Conservation (phyloP, 2,797 vertebrate genomes). For the Melanotaenia maccullochi region DNA sequence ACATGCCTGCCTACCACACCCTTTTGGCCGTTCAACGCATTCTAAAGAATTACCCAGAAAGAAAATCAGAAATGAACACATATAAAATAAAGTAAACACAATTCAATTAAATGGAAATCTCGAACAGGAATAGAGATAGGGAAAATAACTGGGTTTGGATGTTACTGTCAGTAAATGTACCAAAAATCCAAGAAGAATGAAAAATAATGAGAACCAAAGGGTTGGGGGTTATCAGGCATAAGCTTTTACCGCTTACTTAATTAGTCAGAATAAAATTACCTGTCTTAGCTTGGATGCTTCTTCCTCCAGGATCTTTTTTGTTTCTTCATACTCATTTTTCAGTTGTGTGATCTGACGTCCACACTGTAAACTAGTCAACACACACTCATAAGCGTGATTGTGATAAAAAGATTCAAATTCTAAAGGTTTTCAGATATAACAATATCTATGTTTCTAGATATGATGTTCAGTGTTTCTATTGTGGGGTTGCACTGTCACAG, state of each 20-base stretch:
- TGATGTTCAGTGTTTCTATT: background rate
- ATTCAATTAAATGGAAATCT: background rate
- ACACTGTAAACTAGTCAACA: slow-evolving; percentile 91
- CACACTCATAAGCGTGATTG: background rate
- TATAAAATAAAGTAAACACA: background rate
- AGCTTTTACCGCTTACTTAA: background rate
- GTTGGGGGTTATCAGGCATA: background rate
- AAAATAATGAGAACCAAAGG: background rate
- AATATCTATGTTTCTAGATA: too few relatives aligned
- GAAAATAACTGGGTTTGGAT: background rate
- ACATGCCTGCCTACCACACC: slow-evolving; percentile 32
- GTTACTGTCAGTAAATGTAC: background rate
- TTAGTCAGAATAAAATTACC: slow-evolving; percentile 59
- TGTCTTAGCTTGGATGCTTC: slow-evolving; percentile 75
- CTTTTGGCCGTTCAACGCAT: slow-evolving; percentile 54
- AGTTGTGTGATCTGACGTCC: slow-evolving; percentile 94
- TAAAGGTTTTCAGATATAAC: background rate
- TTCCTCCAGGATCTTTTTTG: slow-evolving; percentile 83
- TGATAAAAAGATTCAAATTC: too few relatives aligned
- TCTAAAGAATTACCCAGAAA: slow-evolving; percentile 54
- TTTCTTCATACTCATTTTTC: slow-evolving; percentile 92
- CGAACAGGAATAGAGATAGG: background rate
- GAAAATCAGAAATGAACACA: slow-evolving; percentile 9
- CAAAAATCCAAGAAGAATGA: background rate
- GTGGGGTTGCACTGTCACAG: background rate